Base-by-base conservation (phyloP, 2,797 vertebrate genomes). In the Muraenolepis orangiensis region DNA sequence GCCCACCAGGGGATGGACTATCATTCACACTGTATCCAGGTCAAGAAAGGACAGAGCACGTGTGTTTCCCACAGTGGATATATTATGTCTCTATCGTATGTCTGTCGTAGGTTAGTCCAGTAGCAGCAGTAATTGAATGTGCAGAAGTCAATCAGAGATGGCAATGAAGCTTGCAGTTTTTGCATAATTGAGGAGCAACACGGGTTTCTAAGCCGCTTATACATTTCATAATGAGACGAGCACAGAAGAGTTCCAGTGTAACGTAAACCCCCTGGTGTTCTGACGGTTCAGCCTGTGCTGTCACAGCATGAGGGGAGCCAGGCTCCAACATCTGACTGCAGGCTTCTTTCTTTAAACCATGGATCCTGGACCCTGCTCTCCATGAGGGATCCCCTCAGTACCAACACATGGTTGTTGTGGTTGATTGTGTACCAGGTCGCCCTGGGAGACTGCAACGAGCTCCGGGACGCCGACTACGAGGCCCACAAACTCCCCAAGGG, bases 361-460 rank as follows among this genome's bases (percentile, higher is more conserved):
- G 14, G 40, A 42, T 18, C 40, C 6, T 38, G 36, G 6, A 38
- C 1, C 36, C n/a, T 23, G 51, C n/a, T 64, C 57, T n/a, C 23
- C 51, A 57, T 57, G 20, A n/a, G 20, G 20, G 51, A 1, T 10
- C 51, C 51, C 51, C 23, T 26, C 57, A 64, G 26, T 26, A 64
- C 2, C 5, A 26, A 26, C 2, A n/a, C 3, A 18, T 57, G 36
- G 4, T 16, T 40, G 69, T 20, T 46, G 20, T 57, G 40, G 76
- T 16, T 14, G 2, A 26, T 7, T 70, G 69, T 3, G 16, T 31
- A 70, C 69, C 89, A 98, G 96, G 96, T 98, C 2, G 96, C 96
- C 40, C 90, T 98, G n/a, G 96, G 96, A 69, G 90, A 96, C 80
- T 84, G 90, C 81, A 94, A 94, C 34, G 94, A 97, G 87, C 89